These are phyloP conservation scores for Lasioglossum malachurum DNA, from an alignment of 2,888 invertebrate species.

Conservation along the genomic window DNA sequence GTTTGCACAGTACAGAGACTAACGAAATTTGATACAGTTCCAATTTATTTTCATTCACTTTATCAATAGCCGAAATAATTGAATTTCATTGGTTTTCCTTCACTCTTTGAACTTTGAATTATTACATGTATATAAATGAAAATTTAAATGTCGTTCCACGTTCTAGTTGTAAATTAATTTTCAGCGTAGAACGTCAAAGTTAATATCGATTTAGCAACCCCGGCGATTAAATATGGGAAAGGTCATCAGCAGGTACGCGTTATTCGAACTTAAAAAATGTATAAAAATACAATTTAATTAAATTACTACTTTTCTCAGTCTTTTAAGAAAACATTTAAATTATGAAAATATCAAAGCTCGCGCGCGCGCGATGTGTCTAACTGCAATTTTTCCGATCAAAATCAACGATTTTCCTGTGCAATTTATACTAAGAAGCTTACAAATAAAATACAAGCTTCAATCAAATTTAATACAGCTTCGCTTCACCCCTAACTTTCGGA, in stretches of 20 bases:
- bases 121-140: background rate
- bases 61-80: background rate
- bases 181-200: background rate
- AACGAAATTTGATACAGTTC: background rate
- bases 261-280: background rate
- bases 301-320: background rate
- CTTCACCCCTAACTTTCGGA: background rate
- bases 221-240: background rate
- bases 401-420: background rate
- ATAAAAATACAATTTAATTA: background rate
- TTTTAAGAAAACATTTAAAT: background rate
- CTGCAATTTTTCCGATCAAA: background rate
- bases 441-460: background rate
- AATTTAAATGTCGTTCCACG: background rate
- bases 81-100: background rate
- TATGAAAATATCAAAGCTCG: background rate
- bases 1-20: background rate
- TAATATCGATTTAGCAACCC: background rate
- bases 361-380: background rate
- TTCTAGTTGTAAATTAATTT: background rate
- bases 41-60: background rate
- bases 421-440: background rate
- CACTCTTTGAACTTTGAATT: background rate
- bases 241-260: background rate
- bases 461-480: background rate